Base-by-base conservation (phyloP, 2,113 vertebrate genomes). In the Tragelaphus buxtoni region DNA sequence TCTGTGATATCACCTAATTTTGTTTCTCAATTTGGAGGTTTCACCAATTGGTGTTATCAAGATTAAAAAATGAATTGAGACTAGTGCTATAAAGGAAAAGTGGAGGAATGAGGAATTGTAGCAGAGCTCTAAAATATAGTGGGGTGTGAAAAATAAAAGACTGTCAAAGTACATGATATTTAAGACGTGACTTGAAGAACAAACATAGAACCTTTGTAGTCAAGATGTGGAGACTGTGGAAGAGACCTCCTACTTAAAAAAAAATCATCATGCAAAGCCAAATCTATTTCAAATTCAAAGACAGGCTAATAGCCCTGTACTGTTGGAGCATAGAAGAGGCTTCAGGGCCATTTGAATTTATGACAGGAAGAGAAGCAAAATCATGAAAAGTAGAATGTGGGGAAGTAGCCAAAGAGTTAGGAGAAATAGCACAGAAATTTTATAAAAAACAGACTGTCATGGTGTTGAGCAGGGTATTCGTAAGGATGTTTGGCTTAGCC, bases 1-100 rank as follows among this genome's bases (percentile, higher is more conserved):
- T 76, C 24, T 96, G n/a, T 79, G 30, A 83, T 72, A 55, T 45
- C 39, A 9, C 77, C 45, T 51, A 79, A 89, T n/a, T 61, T 89
- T 45, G 49, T 32, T 88, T 72, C 51, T 45, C 9, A 28, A 58
- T 80, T 89, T 85, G 22, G n/a, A 85, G 60, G 5, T 55, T 94
- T 58, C 55, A 5, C n/a, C 39, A 55, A 74, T 8, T 47, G 26
- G 7, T 60, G 12, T 35, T 39, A 61, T 47, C 16, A 28, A 58
- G 55, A 79, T 65, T 60, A 55, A 69, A 88, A 51, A 89, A 79
- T 47, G 7, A 84, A 84, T 42, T 35, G 16, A 72, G 35, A 69
- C 49, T n/a, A 49, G 6, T 65, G 5, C 42, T 81, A 30, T 65
- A 24, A 84, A 88, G 7, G 17, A 61, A 65, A 45, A 84, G 42